Evolutionary conservation across 2,888 invertebrate species (phyloP).

Genomic region (Augiades crinisus): DNA sequence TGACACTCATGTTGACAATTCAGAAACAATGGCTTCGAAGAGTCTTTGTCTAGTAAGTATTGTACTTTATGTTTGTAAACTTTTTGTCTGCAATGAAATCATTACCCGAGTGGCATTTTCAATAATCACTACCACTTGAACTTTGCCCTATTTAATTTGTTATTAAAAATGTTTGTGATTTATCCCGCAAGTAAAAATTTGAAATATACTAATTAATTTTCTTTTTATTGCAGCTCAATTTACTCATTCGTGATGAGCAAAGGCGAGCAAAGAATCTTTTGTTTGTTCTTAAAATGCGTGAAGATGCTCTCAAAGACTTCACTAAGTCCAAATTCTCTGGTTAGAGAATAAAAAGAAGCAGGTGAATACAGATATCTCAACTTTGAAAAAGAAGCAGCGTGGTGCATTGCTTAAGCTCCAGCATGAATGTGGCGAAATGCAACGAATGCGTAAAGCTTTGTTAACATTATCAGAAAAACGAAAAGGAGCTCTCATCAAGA

Average conservation of each 20-base stretch:
- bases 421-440: constrained; percentile 86
- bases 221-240: constrained; percentile 63
- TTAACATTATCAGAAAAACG: constrained; percentile 67
- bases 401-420: constrained; percentile 83
- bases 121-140: background rate
- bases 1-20: constrained; percentile 54
- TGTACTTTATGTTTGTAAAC: constrained; percentile 63
- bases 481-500: constrained; percentile 67
- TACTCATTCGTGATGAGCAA: constrained; percentile 77
- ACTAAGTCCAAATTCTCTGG: constrained; percentile 76
- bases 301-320: constrained; percentile 73
- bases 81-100: constrained; percentile 9
- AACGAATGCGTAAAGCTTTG: constrained; percentile 75
- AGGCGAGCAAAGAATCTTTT: constrained; percentile 71
- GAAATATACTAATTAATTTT: background rate
- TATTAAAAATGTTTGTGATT: background rate
- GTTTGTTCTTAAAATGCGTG: constrained; percentile 71
- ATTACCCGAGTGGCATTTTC: constrained; percentile 2
- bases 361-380: constrained; percentile 68
- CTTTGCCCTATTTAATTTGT: too few species aligned
- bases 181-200: too few species aligned
- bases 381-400: constrained; percentile 85
- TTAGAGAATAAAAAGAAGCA: constrained; percentile 72
- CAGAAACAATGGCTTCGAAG: constrained; percentile 74
- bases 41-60: constrained; percentile 77